Conservation (phyloP, 1,140 invertebrate genomes). For the Diachasmimorpha longicaudata region DNA sequence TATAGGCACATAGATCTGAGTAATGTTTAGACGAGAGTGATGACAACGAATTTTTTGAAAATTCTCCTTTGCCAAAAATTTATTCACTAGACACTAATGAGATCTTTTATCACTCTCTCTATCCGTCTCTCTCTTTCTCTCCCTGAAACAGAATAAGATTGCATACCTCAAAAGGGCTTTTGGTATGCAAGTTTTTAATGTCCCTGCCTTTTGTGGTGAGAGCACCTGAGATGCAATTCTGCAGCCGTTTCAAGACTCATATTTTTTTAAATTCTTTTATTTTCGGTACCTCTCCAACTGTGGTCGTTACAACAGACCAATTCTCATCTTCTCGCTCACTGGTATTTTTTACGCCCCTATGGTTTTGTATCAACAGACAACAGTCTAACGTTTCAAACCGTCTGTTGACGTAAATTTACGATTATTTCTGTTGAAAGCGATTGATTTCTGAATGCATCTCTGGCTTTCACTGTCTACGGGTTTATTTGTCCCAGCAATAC, state of each 20-base stretch:
- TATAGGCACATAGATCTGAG: too few relatives aligned
- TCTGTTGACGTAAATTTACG: neutral
- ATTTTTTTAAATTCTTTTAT: neutral
- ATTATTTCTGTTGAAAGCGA: neutral
- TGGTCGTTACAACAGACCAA: conserved; percentile 2
- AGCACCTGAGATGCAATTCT: conserved; percentile 2
- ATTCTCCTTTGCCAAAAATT: neutral
- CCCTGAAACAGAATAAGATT: neutral
- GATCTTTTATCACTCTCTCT: neutral
- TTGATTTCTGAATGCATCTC: neutral
- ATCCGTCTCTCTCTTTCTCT: too few relatives aligned
- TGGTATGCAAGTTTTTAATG: neutral
- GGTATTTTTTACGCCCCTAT: neutral
- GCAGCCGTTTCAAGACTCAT: neutral
- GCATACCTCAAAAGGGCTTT: neutral
- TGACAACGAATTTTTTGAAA: neutral
- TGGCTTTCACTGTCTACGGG: too few relatives aligned
- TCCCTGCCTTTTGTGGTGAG: conserved; percentile 6
- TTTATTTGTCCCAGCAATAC: too few relatives aligned
- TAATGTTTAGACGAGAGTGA: too few relatives aligned
- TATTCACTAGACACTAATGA: neutral
- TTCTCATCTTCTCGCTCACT: neutral
- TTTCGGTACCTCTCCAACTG: neutral
- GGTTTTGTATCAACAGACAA: conserved; percentile 6
- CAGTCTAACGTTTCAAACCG: neutral